Evolutionary conservation across 2,888 invertebrate species (phyloP).

Genomic region (Drosophila multiciliata): DNA sequence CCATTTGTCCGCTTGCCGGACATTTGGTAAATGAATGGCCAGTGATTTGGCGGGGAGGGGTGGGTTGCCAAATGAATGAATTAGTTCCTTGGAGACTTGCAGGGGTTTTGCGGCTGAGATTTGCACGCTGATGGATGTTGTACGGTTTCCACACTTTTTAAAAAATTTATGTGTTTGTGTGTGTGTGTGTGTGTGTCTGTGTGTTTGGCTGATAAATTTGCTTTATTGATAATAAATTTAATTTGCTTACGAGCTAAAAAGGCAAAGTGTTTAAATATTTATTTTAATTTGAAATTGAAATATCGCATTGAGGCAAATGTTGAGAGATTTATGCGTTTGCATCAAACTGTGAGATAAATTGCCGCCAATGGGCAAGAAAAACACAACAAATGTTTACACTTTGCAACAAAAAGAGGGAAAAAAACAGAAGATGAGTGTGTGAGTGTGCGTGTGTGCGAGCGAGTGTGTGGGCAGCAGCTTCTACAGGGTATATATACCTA

Average conservation of each 20-base stretch:
- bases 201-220: constrained; percentile 44
- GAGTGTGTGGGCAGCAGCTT: constrained; percentile 9
- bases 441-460: background rate
- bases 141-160: background rate
- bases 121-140: constrained; percentile 58
- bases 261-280: constrained; percentile 76
- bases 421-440: background rate
- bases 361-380: constrained; percentile 60
- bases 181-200: background rate
- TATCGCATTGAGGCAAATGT: constrained; percentile 65
- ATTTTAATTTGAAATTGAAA: constrained; percentile 80
- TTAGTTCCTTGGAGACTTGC: constrained; percentile 73
- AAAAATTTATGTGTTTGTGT: background rate
- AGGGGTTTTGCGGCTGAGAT: constrained; percentile 40
- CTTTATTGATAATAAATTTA: constrained; percentile 67
- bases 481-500: constrained; percentile 21
- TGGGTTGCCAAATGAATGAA: constrained; percentile 69
- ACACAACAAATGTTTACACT: constrained; percentile 60
- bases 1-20: constrained; percentile 57
- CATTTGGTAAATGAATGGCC: constrained; percentile 71
- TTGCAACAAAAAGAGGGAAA: background rate
- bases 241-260: constrained; percentile 50
- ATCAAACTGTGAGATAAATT: constrained; percentile 83
- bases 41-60: constrained; percentile 56
- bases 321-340: constrained; percentile 84